Conservation (phyloP, 2,888 invertebrate species). For the Gryllus longicercus region DNA sequence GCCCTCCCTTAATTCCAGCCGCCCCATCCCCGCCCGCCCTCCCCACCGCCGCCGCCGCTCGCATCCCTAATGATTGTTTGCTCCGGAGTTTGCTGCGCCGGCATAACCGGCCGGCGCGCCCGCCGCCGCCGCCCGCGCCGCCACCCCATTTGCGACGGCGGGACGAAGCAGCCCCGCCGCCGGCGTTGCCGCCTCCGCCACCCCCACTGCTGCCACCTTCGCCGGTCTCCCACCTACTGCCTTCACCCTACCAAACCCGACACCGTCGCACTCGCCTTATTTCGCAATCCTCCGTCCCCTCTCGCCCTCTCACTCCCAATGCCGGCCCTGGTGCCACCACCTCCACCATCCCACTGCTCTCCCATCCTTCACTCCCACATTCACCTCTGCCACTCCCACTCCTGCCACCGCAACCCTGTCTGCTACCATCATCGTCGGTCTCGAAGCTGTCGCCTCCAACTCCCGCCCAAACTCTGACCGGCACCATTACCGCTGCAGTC, state of each 20-base stretch:
- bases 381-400: background rate
- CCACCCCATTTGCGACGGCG: background rate
- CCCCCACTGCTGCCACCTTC: too few relatives aligned
- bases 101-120: background rate
- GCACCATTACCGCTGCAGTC: too few relatives aligned
- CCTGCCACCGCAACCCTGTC: background rate
- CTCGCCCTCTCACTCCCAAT: too few relatives aligned
- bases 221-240: too few relatives aligned
- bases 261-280: too few relatives aligned
- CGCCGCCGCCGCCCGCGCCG: background rate
- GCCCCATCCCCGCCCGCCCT: background rate
- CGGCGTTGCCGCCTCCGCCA: too few relatives aligned
- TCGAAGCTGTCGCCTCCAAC: background rate
- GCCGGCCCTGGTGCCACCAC: too few relatives aligned
- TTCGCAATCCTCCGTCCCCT: too few relatives aligned
- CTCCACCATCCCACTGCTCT: too few relatives aligned
- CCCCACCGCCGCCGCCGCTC: background rate
- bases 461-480: too few relatives aligned
- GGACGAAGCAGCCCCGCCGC: too few relatives aligned
- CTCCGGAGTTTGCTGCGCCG: background rate
- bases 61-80: conserved; percentile 9
- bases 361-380: background rate
- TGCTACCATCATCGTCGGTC: background rate
- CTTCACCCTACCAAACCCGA: too few relatives aligned
- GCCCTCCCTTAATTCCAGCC: background rate